phyloP scores from a whole-genome alignment of 2,797 vertebrate genomes.

The Propithecus deckenii region DNA sequence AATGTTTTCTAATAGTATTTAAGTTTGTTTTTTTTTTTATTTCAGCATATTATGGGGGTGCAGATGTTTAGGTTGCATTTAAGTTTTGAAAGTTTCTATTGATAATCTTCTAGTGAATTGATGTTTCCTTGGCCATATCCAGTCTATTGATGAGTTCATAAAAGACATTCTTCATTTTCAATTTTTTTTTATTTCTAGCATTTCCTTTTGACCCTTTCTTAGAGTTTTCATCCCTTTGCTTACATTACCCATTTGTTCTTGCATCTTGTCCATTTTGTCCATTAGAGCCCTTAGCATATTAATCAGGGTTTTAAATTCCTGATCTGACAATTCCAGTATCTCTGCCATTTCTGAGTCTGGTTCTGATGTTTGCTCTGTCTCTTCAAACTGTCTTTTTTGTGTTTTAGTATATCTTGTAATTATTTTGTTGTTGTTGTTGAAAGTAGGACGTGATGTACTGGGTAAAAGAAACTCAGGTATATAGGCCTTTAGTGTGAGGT shows the following conservation, averaged over 20 bases:
- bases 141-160: not conserved
- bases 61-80: not conserved
- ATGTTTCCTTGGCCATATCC: not conserved
- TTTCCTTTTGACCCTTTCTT: not conserved
- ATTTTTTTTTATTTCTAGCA: not conserved
- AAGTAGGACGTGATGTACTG: not conserved
- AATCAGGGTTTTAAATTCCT: not conserved
- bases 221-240: not conserved
- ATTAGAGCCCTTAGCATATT: not conserved
- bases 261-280: not conserved
- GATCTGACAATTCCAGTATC: not conserved
- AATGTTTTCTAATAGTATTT: not conserved
- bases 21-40: not conserved
- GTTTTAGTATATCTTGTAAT: not conserved
- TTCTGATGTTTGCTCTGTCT: not conserved
- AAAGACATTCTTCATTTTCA: not conserved
- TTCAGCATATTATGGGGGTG: no score
- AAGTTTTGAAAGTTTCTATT: not conserved
- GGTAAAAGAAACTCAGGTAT: not conserved
- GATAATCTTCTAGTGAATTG: not conserved
- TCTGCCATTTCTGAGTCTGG: not conserved
- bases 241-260: not conserved
- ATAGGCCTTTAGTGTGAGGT: not conserved
- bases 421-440: not conserved
- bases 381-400: not conserved